phyloP scores from a whole-genome alignment of 2,888 invertebrate genomes.

The Candidula unifasciata region DNA sequence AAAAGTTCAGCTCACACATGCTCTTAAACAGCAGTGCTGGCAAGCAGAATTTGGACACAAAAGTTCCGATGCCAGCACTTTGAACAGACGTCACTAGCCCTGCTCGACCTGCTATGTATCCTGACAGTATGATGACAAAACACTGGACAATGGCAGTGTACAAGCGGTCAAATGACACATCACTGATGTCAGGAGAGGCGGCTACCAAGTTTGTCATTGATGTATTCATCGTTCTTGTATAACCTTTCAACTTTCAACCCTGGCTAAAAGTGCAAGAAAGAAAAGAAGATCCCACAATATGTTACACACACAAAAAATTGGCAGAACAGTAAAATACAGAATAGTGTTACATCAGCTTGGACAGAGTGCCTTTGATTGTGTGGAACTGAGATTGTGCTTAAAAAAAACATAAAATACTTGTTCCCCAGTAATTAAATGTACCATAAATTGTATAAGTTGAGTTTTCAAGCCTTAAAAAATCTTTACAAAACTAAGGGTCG shows the following conservation, averaged over 20 bases:
- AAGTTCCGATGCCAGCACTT: slow-evolving; percentile 87
- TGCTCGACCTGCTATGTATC: slow-evolving; percentile 75
- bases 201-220: slow-evolving; percentile 6
- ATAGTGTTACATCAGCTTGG: neutral
- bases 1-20: slow-evolving; percentile 86
- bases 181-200: slow-evolving; percentile 16
- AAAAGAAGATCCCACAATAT: neutral
- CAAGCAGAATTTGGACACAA: slow-evolving; percentile 94
- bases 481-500: too few species aligned
- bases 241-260: neutral
- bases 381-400: too few species aligned
- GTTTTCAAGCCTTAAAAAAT: too few species aligned
- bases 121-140: slow-evolving; percentile 82
- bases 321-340: neutral
- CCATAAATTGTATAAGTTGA: too few species aligned
- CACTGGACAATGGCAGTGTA: slow-evolving; percentile 94
- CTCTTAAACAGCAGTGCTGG: slow-evolving; percentile 95
- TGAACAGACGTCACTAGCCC: slow-evolving; percentile 69
- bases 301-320: neutral
- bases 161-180: slow-evolving; percentile 83
- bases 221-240: neutral
- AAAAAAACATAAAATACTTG: too few species aligned
- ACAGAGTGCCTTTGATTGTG: too few species aligned
- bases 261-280: neutral
- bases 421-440: too few species aligned